Evolutionary conservation across 2,113 vertebrate species (phyloP), one percentile per base, ranked within the genome.

Genomic region (Tichodroma muraria): DNA sequence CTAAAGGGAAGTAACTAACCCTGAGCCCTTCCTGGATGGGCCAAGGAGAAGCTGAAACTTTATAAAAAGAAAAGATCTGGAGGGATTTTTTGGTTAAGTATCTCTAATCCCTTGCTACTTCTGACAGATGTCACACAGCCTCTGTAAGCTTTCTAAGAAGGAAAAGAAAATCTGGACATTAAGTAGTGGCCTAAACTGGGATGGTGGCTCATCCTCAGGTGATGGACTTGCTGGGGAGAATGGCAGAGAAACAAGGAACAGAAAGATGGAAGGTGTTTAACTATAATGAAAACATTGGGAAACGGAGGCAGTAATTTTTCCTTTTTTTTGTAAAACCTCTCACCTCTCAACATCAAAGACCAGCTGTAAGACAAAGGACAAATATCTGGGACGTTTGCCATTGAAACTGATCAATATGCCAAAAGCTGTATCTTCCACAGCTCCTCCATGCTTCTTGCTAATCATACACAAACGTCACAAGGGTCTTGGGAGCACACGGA

Each of bases 401-500:
- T 7, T 14, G 40, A 37, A 85, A 50, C 10, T 16, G 60, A 42
- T 9, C 31, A 31, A 8, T 4, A 11, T 47, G 17, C 21, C 60
- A 47, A n/a, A 45, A 69, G 8, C 8, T 54, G 11, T 42, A 16
- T 65, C 73, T 85, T 53, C 37, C 63, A 69, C 28, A 86, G 44
- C 54, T 50, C 30, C 53, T 71, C 59, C 23, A 25, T 0, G 1
- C 6, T 70, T 83, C 71, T 64, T 75, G 52, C 10, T 33, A 44
- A 56, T 56, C 9, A 38, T 4, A 53, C 2, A 9, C 6, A 44
- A 56, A 73, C 14, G 10, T 23, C 40, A 66, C 52, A 38, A 47
- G 15, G 49, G 19, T 25, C 54, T 42, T 82, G 45, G 42, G 24
- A 42, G 28, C 4, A 4, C n/a, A 44, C 0, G 0, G 75, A 40